phyloP scores from a whole-genome alignment of 1,140 invertebrate species.

The Pinna nobilis region DNA sequence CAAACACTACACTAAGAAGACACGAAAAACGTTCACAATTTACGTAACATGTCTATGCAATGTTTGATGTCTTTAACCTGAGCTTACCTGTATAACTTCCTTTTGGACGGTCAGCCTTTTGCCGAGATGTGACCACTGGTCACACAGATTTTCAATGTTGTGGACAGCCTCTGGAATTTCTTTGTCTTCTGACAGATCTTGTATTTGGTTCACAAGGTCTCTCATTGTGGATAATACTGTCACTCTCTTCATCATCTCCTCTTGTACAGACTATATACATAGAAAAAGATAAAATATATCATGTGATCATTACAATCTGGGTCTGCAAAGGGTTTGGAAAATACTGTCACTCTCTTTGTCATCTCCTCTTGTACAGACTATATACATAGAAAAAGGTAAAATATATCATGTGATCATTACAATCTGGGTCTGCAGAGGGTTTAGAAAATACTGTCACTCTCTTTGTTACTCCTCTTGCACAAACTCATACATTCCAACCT shows the following conservation, averaged over 20 bases:
- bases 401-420: not conserved
- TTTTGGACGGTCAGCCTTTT: slow-evolving; percentile 55
- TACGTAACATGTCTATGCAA: too few species aligned
- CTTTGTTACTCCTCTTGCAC: slow-evolving; percentile 81
- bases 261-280: slow-evolving; percentile 77
- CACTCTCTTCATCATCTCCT: slow-evolving; percentile 81
- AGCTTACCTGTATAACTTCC: slow-evolving; percentile 49
- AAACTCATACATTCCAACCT: slow-evolving; percentile 32
- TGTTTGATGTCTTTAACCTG: too few species aligned
- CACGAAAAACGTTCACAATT: too few species aligned
- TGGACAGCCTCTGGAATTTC: slow-evolving; percentile 55
- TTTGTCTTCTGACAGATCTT: slow-evolving; percentile 75
- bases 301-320: not conserved
- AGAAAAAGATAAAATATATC: slow-evolving; percentile 9
- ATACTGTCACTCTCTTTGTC: slow-evolving; percentile 79
- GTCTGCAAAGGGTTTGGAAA: slow-evolving; percentile 70
- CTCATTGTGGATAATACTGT: slow-evolving; percentile 80
- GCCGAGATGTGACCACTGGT: slow-evolving; percentile 56
- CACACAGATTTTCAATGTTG: slow-evolving; percentile 54
- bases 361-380: slow-evolving; percentile 80
- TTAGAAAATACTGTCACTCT: slow-evolving; percentile 79
- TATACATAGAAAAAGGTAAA: too few species aligned
- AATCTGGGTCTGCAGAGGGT: not conserved
- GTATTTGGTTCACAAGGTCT: slow-evolving; percentile 73
- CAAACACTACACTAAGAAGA: too few species aligned